phyloP scores from a whole-genome alignment of 2,113 vertebrate species.

The Arenaria interpres region DNA sequence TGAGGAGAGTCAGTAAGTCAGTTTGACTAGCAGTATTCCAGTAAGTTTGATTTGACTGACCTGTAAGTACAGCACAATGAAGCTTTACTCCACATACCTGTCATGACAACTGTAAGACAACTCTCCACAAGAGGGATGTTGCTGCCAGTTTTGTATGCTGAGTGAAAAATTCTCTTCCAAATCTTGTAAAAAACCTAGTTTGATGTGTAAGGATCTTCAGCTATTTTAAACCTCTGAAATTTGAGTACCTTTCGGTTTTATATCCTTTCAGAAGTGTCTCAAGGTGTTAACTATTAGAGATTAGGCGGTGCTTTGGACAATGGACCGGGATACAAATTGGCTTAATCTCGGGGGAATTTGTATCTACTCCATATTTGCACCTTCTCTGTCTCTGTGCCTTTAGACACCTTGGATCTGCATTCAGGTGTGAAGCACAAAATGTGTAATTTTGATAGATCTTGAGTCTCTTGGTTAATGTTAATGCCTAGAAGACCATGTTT shows the following conservation, averaged over 20 bases:
- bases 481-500: neutral
- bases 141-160: fast-evolving
- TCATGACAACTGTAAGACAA: neutral
- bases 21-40: neutral
- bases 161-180: neutral
- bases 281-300: neutral
- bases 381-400: neutral
- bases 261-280: neutral
- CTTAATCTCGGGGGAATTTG: neutral
- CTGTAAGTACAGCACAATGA: neutral
- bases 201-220: neutral
- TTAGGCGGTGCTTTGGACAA: neutral
- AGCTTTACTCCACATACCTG: neutral
- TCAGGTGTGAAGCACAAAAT: neutral
- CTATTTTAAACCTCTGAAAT: neutral
- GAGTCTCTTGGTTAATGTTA: neutral
- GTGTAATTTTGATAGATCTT: neutral
- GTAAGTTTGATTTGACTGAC: neutral
- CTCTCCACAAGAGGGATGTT: neutral
- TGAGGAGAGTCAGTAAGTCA: neutral
- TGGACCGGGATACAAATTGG: neutral
- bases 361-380: neutral
- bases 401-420: neutral
- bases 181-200: neutral
- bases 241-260: neutral